phyloP scores from a whole-genome alignment of 2,888 invertebrate genomes.

The Nomada fucata region DNA sequence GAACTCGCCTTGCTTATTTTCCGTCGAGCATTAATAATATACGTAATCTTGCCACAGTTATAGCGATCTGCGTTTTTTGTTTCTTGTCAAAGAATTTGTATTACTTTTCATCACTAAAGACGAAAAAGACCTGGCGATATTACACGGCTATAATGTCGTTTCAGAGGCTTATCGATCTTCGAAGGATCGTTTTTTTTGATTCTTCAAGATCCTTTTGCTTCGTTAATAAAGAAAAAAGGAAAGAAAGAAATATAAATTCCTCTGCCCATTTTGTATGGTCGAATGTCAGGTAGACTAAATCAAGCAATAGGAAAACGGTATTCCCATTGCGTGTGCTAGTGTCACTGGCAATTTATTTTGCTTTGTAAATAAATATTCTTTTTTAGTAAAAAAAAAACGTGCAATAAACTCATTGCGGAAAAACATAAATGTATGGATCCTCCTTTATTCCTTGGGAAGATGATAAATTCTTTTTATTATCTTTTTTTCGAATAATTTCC shows the following conservation, averaged over 20 bases:
- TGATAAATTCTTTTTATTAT: constrained; percentile 16
- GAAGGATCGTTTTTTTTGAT: constrained; percentile 51
- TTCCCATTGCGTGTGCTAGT: constrained; percentile 62
- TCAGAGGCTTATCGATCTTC: constrained; percentile 42
- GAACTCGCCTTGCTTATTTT: constrained; percentile 55
- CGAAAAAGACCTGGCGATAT: constrained; percentile 50
- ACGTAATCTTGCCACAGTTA: constrained; percentile 56
- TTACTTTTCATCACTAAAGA: constrained; percentile 29
- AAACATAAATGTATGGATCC: constrained; percentile 26
- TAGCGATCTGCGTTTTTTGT: constrained; percentile 52
- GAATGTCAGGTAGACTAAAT: constrained; percentile 53
- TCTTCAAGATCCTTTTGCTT: constrained; percentile 53
- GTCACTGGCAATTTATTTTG: constrained; percentile 57
- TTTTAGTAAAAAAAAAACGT: constrained; percentile 56
- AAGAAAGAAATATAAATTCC: constrained; percentile 33
- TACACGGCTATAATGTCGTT: constrained; percentile 25
- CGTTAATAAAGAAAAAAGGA: constrained; percentile 12
- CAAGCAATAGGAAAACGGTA: constrained; percentile 71
- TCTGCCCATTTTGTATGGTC: constrained; percentile 57
- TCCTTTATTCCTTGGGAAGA: constrained; percentile 40
- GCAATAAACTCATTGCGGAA: constrained; percentile 33
- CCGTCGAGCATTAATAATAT: constrained; percentile 35
- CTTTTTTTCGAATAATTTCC: constrained; percentile 21
- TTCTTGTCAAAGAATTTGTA: constrained; percentile 41
- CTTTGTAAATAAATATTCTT: constrained; percentile 69